phyloP scores from a whole-genome alignment of 1,140 invertebrate species.

The Cyclina sinensis region DNA sequence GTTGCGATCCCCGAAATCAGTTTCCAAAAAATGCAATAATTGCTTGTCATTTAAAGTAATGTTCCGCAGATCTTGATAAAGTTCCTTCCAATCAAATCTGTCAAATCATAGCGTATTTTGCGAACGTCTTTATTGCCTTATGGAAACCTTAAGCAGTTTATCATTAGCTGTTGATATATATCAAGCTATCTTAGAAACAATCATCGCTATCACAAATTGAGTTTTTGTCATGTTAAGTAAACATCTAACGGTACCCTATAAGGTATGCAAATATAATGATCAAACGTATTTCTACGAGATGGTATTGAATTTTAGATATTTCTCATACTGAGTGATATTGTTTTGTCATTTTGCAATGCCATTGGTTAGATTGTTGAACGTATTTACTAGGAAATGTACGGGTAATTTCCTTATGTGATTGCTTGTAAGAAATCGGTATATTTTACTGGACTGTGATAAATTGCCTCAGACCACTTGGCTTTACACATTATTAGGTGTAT shows the following conservation, averaged over 20 bases:
- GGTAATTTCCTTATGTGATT: slow-evolving; percentile 4
- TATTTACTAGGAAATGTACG: neutral
- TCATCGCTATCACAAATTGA: slow-evolving; percentile 15
- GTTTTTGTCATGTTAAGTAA: slow-evolving; percentile 43
- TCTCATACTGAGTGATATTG: slow-evolving; percentile 20
- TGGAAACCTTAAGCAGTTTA: slow-evolving; percentile 9
- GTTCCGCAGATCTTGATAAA: neutral
- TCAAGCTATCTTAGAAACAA: neutral
- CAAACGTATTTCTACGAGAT: neutral
- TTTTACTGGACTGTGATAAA: no score
- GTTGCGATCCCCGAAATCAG: no score
- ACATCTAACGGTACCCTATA: neutral
- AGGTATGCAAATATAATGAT: slow-evolving; percentile 45
- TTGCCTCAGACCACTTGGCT: no score
- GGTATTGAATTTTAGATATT: slow-evolving; percentile 10
- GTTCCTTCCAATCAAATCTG: neutral
- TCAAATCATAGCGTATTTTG: neutral
- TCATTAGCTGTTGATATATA: slow-evolving; percentile 21
- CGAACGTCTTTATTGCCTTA: slow-evolving; percentile 5
- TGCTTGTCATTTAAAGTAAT: neutral
- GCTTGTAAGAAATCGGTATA: neutral
- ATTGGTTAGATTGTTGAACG: neutral
- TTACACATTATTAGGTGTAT: no score
- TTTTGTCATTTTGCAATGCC: neutral
- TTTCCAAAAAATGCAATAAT: neutral